phyloP scores from a whole-genome alignment of 1,140 invertebrate species.

The Eurytemora carolleeae region DNA sequence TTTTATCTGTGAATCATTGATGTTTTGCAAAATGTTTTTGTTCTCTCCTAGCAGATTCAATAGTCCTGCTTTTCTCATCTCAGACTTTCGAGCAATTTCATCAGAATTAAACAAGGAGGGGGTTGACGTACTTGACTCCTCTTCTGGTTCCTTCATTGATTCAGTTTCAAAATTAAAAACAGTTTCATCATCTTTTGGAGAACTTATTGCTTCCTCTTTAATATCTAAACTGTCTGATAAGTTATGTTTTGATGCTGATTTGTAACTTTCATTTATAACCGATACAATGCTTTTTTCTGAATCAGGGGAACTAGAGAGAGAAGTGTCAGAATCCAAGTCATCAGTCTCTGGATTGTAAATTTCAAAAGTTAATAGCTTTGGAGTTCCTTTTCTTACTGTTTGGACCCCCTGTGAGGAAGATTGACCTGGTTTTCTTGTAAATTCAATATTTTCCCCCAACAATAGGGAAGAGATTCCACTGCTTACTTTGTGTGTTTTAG shows the following conservation, averaged over 20 bases:
- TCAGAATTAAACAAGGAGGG: no score
- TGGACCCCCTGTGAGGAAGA: slow-evolving; percentile 16
- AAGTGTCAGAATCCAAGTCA: slow-evolving; percentile 69
- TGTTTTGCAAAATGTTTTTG: slow-evolving; percentile 18
- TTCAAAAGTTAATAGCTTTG: slow-evolving; percentile 52
- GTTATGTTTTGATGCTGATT: no score
- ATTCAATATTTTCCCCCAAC: slow-evolving; percentile 21
- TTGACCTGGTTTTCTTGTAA: slow-evolving; percentile 18
- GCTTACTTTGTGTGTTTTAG: slow-evolving; percentile 10
- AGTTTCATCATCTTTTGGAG: no score
- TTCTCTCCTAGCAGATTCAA: slow-evolving; percentile 18
- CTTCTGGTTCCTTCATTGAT: no score
- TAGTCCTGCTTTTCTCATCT: slow-evolving; percentile 18
- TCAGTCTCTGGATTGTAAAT: slow-evolving; percentile 74
- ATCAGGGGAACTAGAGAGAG: slow-evolving; percentile 61
- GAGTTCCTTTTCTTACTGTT: slow-evolving; percentile 27
- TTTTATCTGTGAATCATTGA: slow-evolving; percentile 18
- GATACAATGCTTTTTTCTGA: slow-evolving; percentile 65
- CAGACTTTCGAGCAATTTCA: slow-evolving; percentile 19
- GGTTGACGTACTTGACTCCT: no score
- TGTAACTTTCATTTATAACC: slow-evolving; percentile 27
- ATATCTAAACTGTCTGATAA: no score
- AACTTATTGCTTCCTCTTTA: no score
- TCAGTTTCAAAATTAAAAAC: no score
- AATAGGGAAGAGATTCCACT: slow-evolving; percentile 20